Conservation (phyloP, 2,113 vertebrate species). For the Mustelus asterias region DNA sequence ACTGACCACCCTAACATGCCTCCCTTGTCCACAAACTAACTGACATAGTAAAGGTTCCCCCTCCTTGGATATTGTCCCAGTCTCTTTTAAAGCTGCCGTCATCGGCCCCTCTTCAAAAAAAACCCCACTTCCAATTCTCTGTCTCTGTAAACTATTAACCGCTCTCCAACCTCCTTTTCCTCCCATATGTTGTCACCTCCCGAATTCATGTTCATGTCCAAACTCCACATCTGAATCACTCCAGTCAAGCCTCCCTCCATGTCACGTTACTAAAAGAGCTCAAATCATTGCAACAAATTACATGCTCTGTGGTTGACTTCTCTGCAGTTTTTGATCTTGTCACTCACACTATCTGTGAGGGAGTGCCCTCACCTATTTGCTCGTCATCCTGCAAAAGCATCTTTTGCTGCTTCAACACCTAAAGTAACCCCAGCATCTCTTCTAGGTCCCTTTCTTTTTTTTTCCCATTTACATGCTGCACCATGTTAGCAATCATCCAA, state of each 20-base stretch:
- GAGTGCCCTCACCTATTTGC: background rate
- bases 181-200: background rate
- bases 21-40: background rate
- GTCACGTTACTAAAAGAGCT: background rate
- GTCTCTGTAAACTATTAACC: background rate
- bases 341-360: background rate
- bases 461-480: background rate
- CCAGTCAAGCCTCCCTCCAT: background rate
- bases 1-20: background rate
- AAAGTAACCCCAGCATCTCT: background rate
- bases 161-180: background rate
- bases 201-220: background rate
- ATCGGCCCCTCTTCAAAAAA: background rate
- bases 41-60: background rate
- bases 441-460: background rate
- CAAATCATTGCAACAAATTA: background rate
- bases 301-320: background rate
- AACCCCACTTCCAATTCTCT: background rate
- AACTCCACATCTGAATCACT: background rate
- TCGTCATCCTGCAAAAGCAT: background rate
- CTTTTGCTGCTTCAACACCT: background rate
- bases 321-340: background rate
- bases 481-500: background rate
- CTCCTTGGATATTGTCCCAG: background rate
- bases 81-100: background rate